phyloP scores from a whole-genome alignment of 1,140 invertebrate genomes.

The Sogatella furcifera region DNA sequence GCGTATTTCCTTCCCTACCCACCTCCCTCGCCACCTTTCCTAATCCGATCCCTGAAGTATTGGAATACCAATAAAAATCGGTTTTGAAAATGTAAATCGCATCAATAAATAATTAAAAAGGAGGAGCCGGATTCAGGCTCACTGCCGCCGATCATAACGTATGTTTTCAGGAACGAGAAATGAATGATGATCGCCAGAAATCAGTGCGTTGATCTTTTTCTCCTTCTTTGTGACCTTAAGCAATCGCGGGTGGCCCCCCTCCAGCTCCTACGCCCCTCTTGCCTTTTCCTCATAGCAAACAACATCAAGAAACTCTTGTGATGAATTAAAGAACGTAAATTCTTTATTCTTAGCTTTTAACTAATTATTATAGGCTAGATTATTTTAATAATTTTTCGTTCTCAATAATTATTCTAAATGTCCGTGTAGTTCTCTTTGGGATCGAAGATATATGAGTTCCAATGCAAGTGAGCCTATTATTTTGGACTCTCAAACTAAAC shows the following conservation, averaged over 20 bases:
- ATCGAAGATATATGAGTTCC: too few relatives aligned
- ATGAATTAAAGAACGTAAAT: too few relatives aligned
- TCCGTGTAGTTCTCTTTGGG: too few relatives aligned
- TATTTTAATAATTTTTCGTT: too few relatives aligned
- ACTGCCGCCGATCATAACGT: slow-evolving; percentile 8
- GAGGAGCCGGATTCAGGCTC: slow-evolving; percentile 12
- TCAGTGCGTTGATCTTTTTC: neutral
- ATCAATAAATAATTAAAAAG: slow-evolving; percentile 20
- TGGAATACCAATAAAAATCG: slow-evolving; percentile 12
- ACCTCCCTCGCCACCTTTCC: neutral
- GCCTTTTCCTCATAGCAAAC: too few relatives aligned
- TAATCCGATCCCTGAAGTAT: neutral
- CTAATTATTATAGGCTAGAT: too few relatives aligned
- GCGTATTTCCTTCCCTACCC: too few relatives aligned
- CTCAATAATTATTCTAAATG: too few relatives aligned
- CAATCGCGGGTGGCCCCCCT: neutral
- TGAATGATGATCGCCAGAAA: slow-evolving; percentile 8
- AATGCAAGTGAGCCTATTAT: too few relatives aligned
- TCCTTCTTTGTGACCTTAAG: neutral
- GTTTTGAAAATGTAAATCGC: slow-evolving; percentile 18
- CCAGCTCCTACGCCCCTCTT: neutral
- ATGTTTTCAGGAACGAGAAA: slow-evolving; percentile 18
- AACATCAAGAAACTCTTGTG: too few relatives aligned
- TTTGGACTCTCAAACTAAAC: too few relatives aligned
- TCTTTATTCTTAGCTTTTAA: too few relatives aligned